Evolutionary conservation across 2,113 vertebrate species (phyloP), one percentile per base, ranked within the genome.

Genomic region (Opisthocomus hoazin): DNA sequence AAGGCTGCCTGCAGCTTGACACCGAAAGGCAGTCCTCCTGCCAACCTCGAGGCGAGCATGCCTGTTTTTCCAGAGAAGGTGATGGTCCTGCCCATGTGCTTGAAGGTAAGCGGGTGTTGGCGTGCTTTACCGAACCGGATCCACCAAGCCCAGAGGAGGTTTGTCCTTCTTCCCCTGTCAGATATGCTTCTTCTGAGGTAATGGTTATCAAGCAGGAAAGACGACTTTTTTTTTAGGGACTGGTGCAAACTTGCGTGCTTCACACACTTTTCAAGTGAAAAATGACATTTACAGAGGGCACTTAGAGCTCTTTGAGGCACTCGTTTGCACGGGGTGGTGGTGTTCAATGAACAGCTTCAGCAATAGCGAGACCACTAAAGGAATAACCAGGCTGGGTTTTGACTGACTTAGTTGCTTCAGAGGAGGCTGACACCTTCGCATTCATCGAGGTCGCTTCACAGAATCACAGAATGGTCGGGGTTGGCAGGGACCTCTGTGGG

Each of bases 341-440:
- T 11, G 61, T 82, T 83, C 84, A 69, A 37, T 65, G 50, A 39
- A 36, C 30, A 70, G 22, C n/a, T 87, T 94, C 41, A 20, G 65
- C 78, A 77, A 9, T 4, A 74, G 37, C 0, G 0, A 81, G 39
- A 32, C 34, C 4, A 1, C 58, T 74, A 71, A 84, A 81, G 16
- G 41, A 81, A 58, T 66, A n/a, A 22, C 12, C n/a, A 46, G 64
- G 16, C 15, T 90, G 36, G 30, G 3, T 6, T 80, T 90, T 74
- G 14, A 46, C 51, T 73, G 41, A 12, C 65, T 84, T 58, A 65
- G 76, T 61, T 27, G 11, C 51, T 75, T 92, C 34, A n/a, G 76
- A 36, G 63, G 39, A 77, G 46, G 27, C 5, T 81, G 46, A 26
- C 53, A 56, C 45, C 45, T 80, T 54, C 8, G 4, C 13, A 9